These are phyloP conservation scores for Microctenopoma steveboyesi DNA, from an alignment of 2,797 vertebrate species.

Conservation along the genomic window DNA sequence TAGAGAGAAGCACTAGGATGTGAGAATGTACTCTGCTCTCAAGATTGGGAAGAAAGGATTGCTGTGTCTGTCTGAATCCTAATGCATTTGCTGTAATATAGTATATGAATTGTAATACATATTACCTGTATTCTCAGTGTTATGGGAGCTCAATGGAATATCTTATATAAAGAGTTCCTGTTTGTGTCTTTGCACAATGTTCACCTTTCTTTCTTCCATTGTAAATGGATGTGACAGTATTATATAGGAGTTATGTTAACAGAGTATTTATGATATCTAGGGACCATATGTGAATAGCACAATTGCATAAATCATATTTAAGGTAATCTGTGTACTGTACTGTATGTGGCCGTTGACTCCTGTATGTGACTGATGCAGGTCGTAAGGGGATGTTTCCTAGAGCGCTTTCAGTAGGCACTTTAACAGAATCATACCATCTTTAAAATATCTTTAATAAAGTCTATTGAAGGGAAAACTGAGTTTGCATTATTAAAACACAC, in stretches of 20 bases:
- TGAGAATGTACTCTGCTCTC: constrained; percentile 73
- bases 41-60: constrained; percentile 55
- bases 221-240: constrained; percentile 73
- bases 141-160: constrained; percentile 66
- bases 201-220: constrained; percentile 76
- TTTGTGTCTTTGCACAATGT: constrained; percentile 81
- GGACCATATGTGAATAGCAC: constrained; percentile 76
- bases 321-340: constrained; percentile 58
- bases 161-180: constrained; percentile 62
- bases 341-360: constrained; percentile 66
- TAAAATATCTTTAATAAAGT: constrained; percentile 79
- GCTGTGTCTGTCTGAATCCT: constrained; percentile 63
- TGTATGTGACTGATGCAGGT: constrained; percentile 61
- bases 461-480: constrained; percentile 59
- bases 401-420: constrained; percentile 77
- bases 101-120: constrained; percentile 73
- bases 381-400: constrained; percentile 55
- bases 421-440: constrained; percentile 77
- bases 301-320: constrained; percentile 72
- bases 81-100: constrained; percentile 73
- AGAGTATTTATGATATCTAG: constrained; percentile 71
- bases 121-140: constrained; percentile 74
- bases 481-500: constrained; percentile 36
- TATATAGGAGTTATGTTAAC: constrained; percentile 64
- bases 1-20: constrained; percentile 71